A percentile compares a stretch with the other conserved stretches of the same genome.
phyloP scores from a whole-genome alignment of 2,113 vertebrate species.

The Potamarius usumacintae region DNA sequence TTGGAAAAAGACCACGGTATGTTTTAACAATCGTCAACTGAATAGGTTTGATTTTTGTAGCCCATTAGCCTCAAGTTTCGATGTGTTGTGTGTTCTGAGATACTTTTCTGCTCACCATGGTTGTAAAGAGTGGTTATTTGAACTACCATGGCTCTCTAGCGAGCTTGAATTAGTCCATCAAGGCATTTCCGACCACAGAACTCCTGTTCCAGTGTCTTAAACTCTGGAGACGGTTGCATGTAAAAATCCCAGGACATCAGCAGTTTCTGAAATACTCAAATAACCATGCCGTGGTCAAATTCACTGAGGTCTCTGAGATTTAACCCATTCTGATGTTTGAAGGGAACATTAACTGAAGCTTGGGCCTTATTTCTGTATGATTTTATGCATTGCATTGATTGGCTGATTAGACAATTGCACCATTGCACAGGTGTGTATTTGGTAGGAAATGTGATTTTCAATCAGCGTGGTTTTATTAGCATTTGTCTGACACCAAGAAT shows the following conservation, averaged over 20 bases:
- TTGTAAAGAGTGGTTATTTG: background rate
- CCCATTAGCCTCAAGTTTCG: background rate
- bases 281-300: background rate
- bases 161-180: background rate
- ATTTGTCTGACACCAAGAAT: background rate
- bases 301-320: background rate
- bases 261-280: background rate
- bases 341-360: background rate
- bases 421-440: background rate
- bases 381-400: background rate
- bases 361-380: background rate
- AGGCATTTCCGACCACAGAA: background rate
- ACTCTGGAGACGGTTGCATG: too few species aligned
- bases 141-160: background rate
- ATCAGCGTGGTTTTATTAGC: background rate
- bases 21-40: background rate
- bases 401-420: background rate
- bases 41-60: background rate
- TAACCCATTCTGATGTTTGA: background rate
- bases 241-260: too few species aligned
- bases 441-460: background rate
- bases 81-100: background rate
- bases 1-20: background rate
- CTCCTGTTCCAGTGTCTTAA: background rate
- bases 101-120: background rate